These are phyloP conservation scores for Chloropsis hardwickii DNA, from an alignment of 2,113 vertebrate species.

Conservation along the genomic window DNA sequence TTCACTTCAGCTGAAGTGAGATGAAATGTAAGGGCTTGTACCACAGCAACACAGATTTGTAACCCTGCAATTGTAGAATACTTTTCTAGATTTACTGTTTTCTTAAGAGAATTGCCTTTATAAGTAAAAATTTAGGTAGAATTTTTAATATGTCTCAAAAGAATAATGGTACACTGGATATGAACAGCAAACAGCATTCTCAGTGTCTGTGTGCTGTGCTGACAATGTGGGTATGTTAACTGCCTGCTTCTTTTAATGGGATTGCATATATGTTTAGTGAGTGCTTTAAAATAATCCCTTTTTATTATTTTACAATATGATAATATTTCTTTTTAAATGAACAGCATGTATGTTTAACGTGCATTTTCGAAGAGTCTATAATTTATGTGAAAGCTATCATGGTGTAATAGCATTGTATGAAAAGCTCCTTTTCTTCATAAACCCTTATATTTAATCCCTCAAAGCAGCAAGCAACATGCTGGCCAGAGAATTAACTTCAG, in stretches of 20 bases:
- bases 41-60: not conserved
- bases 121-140: not conserved
- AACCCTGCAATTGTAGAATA: not conserved
- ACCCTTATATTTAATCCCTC: conserved; percentile 80
- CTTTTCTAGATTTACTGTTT: not conserved
- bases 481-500: conserved; percentile 80
- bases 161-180: not conserved
- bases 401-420: conserved; percentile 77
- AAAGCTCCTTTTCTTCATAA: conserved; percentile 84
- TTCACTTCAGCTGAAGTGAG: not conserved
- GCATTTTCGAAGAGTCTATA: conserved; percentile 66
- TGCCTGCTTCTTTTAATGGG: conserved; percentile 1
- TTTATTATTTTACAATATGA: conserved; percentile 60
- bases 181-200: not conserved
- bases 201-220: not conserved
- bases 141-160: not conserved
- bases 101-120: not conserved
- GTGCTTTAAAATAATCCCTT: conserved; percentile 56
- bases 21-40: not conserved
- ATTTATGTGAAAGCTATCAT: conserved; percentile 79
- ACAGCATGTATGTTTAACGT: conserved; percentile 62
- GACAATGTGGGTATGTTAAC: not conserved
- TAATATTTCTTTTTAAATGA: conserved; percentile 74
- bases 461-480: conserved; percentile 72
- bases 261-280: conserved; percentile 23